Evolutionary conservation across 2,113 vertebrate genomes (phyloP).

Genomic region (Parotia lawesii): DNA sequence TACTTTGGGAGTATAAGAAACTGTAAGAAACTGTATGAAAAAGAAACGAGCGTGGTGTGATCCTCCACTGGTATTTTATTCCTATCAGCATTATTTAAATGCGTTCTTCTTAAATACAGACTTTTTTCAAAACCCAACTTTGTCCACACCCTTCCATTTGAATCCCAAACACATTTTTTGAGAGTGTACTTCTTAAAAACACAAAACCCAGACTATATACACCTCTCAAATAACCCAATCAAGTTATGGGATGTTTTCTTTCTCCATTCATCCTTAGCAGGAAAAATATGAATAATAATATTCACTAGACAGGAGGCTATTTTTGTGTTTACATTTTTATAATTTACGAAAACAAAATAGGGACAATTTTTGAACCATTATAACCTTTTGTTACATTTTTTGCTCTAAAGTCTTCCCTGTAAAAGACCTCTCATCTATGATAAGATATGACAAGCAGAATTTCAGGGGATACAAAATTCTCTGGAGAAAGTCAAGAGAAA

Average conservation of each 20-base stretch:
- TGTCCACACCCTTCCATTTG: neutral
- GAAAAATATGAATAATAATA: neutral
- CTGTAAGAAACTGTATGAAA: neutral
- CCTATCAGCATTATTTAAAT: neutral
- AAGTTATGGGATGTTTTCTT: neutral
- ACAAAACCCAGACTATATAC: neutral
- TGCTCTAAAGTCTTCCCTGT: neutral
- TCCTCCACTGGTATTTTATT: neutral
- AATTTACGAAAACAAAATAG: neutral
- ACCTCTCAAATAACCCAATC: neutral
- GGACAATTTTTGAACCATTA: neutral
- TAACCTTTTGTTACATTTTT: neutral
- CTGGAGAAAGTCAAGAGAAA: neutral
- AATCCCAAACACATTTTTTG: neutral
- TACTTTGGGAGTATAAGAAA: neutral
- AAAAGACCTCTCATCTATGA: neutral
- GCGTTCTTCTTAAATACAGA: neutral
- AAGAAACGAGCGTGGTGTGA: neutral
- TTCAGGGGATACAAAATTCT: neutral
- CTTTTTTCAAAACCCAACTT: neutral
- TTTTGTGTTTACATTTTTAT: conserved; percentile 5
- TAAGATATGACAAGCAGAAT: neutral
- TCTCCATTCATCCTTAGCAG: neutral
- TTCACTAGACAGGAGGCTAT: neutral
- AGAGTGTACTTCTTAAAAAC: neutral